These are phyloP conservation scores for Dendroctonus ponderosae DNA, from an alignment of 1,140 invertebrate genomes.

Conservation along the genomic window DNA sequence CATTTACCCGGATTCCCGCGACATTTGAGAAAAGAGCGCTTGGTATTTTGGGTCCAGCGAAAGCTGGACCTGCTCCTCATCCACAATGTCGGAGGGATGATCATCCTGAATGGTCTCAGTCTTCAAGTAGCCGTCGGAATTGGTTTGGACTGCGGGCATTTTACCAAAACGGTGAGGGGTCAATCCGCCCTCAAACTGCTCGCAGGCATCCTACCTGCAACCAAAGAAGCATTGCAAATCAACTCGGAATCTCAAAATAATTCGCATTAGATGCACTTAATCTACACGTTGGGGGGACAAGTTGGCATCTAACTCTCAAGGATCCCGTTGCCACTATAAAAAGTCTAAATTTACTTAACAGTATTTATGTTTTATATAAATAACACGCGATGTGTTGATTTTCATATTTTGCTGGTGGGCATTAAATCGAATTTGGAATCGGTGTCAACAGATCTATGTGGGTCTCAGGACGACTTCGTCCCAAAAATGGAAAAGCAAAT, in stretches of 20 bases:
- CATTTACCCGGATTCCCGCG: conserved; percentile 62
- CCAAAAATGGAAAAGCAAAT: too few species aligned
- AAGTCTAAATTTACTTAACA: too few species aligned
- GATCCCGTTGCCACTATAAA: neutral
- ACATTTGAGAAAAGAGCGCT: conserved; percentile 70
- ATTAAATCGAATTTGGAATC: too few species aligned
- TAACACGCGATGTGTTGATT: too few species aligned
- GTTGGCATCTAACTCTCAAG: conserved; percentile 1
- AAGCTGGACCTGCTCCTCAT: conserved; percentile 68
- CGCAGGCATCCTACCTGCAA: neutral
- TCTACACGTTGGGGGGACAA: neutral
- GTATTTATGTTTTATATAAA: too few species aligned
- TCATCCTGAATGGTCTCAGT: conserved; percentile 44
- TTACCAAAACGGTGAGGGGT: neutral
- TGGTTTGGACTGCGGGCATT: neutral
- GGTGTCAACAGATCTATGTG: too few species aligned
- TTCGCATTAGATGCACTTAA: neutral
- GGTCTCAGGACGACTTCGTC: too few species aligned
- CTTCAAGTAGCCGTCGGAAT: conserved; percentile 37
- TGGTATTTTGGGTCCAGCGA: conserved; percentile 75
- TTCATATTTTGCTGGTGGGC: too few species aligned
- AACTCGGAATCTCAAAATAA: neutral
- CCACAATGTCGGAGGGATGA: conserved; percentile 44
- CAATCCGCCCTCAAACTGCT: neutral
- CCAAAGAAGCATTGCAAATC: neutral